Percentiles rank a stretch among this genome's conserved stretches.
These are phyloP conservation scores for Podarcis raffonei DNA, from an alignment of 2,113 vertebrate species.

Conservation along the genomic window DNA sequence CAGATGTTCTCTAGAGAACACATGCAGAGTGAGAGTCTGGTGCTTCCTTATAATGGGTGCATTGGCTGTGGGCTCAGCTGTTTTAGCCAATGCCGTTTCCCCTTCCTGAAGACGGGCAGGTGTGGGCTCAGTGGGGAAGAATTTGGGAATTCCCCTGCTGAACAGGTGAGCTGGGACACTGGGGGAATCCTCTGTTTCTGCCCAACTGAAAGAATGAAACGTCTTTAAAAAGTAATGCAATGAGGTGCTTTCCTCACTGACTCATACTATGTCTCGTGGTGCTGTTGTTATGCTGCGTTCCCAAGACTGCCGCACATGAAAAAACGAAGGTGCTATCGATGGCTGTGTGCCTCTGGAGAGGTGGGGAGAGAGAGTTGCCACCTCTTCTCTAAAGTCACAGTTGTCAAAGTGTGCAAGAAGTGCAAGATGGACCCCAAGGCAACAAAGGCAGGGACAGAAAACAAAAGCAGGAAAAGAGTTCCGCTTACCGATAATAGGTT, in stretches of 20 bases:
- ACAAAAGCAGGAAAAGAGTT: not conserved
- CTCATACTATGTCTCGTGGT: not conserved
- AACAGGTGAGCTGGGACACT: not conserved
- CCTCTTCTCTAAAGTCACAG: not conserved
- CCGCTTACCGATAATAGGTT: no score
- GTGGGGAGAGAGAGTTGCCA: not conserved
- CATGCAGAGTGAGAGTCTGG: no score
- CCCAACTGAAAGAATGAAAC: not conserved
- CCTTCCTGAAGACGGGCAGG: not conserved
- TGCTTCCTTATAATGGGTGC: not conserved
- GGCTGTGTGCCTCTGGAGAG: not conserved
- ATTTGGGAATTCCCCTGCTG: not conserved
- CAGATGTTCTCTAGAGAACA: not conserved
- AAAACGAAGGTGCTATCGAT: not conserved
- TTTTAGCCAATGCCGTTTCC: not conserved
- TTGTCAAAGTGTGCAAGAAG: not conserved
- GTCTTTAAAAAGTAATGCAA: not conserved
- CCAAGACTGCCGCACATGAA: not conserved
- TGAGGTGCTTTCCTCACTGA: conserved; percentile 20
- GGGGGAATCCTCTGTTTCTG: not conserved
- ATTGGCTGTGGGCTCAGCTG: not conserved
- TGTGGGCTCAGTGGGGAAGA: not conserved
- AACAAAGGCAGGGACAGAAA: not conserved
- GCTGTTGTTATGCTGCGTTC: not conserved
- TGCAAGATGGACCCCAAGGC: not conserved